Percentiles rank a stretch among this genome's conserved stretches.
These are phyloP conservation scores for Hippasteria phrygiana DNA, from an alignment of 53 echinoderm and acorn worm genomes.

Conservation along the genomic window DNA sequence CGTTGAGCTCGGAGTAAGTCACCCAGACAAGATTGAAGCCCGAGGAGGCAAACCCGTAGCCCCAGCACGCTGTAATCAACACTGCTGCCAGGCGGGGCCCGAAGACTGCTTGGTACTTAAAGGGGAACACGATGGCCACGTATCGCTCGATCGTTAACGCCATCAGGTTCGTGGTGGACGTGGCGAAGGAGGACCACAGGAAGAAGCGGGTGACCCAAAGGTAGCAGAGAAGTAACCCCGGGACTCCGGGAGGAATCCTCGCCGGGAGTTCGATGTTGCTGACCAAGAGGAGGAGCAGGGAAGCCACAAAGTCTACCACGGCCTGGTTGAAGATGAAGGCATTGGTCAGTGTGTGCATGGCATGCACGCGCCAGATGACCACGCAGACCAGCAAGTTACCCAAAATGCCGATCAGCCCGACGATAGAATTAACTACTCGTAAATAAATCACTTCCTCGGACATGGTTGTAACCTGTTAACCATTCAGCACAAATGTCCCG, in stretches of 20 bases:
- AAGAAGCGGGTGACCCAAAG: slow-evolving; percentile 88
- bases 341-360: slow-evolving; percentile 77
- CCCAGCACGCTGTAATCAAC: slow-evolving; percentile 26
- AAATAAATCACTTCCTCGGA: slow-evolving; percentile 29
- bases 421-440: slow-evolving; percentile 31
- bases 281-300: slow-evolving; percentile 69
- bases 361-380: slow-evolving; percentile 70
- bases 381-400: slow-evolving; percentile 83
- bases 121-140: slow-evolving; percentile 85
- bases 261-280: slow-evolving; percentile 36
- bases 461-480: neutral
- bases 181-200: slow-evolving; percentile 80
- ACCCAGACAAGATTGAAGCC: slow-evolving; percentile 54
- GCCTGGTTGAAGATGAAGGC: slow-evolving; percentile 91
- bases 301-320: slow-evolving; percentile 79
- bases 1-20: slow-evolving; percentile 7
- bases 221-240: slow-evolving; percentile 77
- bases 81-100: slow-evolving; percentile 50
- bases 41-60: slow-evolving; percentile 17
- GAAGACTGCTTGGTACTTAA: slow-evolving; percentile 78
- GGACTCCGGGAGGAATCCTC: slow-evolving; percentile 20
- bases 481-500: neutral
- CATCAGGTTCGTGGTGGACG: slow-evolving; percentile 86
- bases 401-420: slow-evolving; percentile 68
- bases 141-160: slow-evolving; percentile 87